Evolutionary conservation across 2,797 vertebrate genomes (phyloP), one percentile per base, ranked within the genome.

Genomic region (Chanos chanos): DNA sequence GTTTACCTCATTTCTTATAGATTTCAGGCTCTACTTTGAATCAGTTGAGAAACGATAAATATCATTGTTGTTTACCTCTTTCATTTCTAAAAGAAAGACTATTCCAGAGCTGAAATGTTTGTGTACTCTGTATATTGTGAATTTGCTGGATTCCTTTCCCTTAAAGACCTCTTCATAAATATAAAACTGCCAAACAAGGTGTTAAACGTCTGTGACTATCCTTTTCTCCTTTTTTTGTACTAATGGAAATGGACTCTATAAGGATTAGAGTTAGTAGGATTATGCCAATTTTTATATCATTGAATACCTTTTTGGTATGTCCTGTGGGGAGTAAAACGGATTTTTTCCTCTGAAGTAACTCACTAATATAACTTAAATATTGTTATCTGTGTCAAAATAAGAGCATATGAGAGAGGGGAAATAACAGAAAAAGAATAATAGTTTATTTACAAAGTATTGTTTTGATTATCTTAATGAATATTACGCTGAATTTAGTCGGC

Each of bases 181-280:
- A 61, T 68, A 53, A 71, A 60, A 71, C 71, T 70, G 64, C 70
- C 72, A 70, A 45, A 66, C 54, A 44, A 53, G 64, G 66, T 57
- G 70, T 64, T 56, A 52, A 43, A 65, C 65, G 54, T 56, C 62
- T 67, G 61, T 70, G 61, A 59, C 48, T 54, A 65, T 30, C 48
- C 10, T n/a, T 6, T 24, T 27, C 18, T 24, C 50, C 45, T 57
- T 57, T 22, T 30, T 19, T 31, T 13, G 22, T 19, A 59, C 49
- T 64, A 48, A 47, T 53, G 53, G 59, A 59, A 5, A 40, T 16
- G 19, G 33, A 61, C 12, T 41, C 31, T 10, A n/a, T n/a, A n/a
- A n/a, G n/a, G 21, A 40, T 61, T 31, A 28, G 39, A 28, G 28
- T 25, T 22, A 40, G n/a, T 37, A 16, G 53, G 53, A 36, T 52